phyloP scores from a whole-genome alignment of 2,113 vertebrate species.

The Fregata magnificens region DNA sequence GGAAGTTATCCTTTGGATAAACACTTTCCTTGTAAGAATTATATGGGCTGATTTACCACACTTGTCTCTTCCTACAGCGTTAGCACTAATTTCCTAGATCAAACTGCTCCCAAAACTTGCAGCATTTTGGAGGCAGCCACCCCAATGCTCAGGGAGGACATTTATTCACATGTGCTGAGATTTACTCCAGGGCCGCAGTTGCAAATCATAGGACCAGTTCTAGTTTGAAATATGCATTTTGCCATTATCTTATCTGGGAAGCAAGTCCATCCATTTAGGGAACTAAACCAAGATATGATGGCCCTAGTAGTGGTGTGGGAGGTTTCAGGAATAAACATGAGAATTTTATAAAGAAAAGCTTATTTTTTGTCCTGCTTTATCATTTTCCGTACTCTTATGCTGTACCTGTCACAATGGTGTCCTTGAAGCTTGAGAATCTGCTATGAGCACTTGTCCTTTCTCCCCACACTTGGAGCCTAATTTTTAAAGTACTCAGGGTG shows the following conservation, averaged over 20 bases:
- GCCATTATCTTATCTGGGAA: not conserved
- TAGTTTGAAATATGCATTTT: not conserved
- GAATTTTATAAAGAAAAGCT: not conserved
- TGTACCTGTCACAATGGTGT: not conserved
- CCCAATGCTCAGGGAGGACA: accelerated
- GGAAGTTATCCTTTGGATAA: not conserved
- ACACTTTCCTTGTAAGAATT: not conserved
- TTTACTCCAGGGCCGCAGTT: not conserved
- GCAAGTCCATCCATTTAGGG: not conserved
- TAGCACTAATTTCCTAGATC: not conserved
- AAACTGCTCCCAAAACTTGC: not conserved
- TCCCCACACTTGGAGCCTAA: not conserved
- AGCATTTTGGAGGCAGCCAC: not conserved
- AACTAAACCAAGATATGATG: not conserved
- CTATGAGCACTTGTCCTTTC: not conserved
- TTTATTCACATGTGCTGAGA: not conserved
- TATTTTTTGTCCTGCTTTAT: not conserved
- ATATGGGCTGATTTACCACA: not conserved
- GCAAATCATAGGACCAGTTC: not conserved
- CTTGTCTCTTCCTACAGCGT: not conserved
- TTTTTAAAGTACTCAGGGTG: not conserved
- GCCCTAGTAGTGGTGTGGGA: not conserved
- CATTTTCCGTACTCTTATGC: not conserved
- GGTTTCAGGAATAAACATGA: not conserved
- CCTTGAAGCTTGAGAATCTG: not conserved